Conservation (phyloP, 2,888 invertebrate genomes). For the Gastracanthus pulcherrimus region DNA sequence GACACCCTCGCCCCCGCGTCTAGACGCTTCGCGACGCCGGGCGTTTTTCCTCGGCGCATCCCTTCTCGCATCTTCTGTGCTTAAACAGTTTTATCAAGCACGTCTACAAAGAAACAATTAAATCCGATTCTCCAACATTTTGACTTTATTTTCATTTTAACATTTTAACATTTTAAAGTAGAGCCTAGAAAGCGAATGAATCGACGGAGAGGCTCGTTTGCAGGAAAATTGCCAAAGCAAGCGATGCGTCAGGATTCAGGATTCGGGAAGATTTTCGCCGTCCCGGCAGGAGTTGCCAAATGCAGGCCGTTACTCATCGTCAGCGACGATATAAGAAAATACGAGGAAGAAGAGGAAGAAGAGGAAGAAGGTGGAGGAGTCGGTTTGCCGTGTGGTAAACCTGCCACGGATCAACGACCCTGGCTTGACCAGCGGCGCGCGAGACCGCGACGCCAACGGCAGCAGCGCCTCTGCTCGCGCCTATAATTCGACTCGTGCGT, state of each 20-base stretch:
- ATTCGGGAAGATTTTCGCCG: background rate
- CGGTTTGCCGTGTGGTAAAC: slow-evolving; percentile 18
- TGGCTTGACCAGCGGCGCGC: background rate
- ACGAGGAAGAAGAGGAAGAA: background rate
- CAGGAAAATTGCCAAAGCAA: background rate
- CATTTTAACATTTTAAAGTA: no score
- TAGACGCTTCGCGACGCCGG: background rate
- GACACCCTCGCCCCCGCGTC: slow-evolving; percentile 22
- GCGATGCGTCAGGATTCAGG: background rate
- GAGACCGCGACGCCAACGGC: background rate
- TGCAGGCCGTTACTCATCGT: background rate
- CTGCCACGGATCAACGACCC: slow-evolving; percentile 14
- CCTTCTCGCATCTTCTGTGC: background rate
- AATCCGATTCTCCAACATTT: no score
- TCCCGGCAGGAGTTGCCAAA: background rate
- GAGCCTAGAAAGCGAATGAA: background rate
- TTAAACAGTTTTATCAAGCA: background rate
- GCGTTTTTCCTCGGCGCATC: background rate
- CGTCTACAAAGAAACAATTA: no score
- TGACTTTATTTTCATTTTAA: no score
- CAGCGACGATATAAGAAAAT: background rate
- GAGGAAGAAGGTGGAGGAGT: background rate
- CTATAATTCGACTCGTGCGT: background rate
- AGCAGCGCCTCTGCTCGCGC: background rate
- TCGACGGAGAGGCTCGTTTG: background rate